Evolutionary conservation across 2,888 invertebrate species (phyloP), one percentile per base, ranked within the genome.

Genomic region (Lasioglossum morio): DNA sequence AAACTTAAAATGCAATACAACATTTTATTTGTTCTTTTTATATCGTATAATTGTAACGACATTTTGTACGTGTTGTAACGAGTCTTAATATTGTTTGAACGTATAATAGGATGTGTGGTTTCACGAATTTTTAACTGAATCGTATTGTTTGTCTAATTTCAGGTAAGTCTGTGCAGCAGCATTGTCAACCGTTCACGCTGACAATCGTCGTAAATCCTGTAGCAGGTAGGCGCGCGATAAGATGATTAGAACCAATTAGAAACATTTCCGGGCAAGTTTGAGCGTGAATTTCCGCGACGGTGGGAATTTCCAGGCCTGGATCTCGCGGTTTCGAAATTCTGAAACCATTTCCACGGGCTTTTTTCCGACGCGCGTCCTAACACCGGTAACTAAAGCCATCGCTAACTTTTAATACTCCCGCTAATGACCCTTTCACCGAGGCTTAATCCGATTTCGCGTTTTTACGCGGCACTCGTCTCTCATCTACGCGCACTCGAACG

Each of bases 371-470:
- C 60, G 37, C n/a, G 27, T 72, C 60, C 70, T 46, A 53, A 78
- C 77, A 79, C 77, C 34, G 77, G 75, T 76, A 90, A 89, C 88
- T 84, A 89, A 72, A 79, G 70, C 86, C 80, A 34, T 78, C 72
- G 78, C 84, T 88, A 89, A 92, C 89, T 92, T 92, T 92, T 92
- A 91, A 92, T 90, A 91, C 83, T 72, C 77, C 77, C 79, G 57
- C 81, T 88, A 89, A 92, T 89, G 89, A 91, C 83, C 86, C 92
- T 91, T 90, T 92, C 87, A 88, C 77, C 87, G 74, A 27, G 81
- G 74, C 76, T 88, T 89, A 92, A 92, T 92, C 88, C 88, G 89
- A 90, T 92, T 92, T 90, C 57, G 84, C 81, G 87, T 91, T 91
- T 90, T 91, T 91, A 80, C 84, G 66, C 53, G 82, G 48, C 78